Conservation (phyloP, 2,113 vertebrate genomes). For the Aix galericulata region DNA sequence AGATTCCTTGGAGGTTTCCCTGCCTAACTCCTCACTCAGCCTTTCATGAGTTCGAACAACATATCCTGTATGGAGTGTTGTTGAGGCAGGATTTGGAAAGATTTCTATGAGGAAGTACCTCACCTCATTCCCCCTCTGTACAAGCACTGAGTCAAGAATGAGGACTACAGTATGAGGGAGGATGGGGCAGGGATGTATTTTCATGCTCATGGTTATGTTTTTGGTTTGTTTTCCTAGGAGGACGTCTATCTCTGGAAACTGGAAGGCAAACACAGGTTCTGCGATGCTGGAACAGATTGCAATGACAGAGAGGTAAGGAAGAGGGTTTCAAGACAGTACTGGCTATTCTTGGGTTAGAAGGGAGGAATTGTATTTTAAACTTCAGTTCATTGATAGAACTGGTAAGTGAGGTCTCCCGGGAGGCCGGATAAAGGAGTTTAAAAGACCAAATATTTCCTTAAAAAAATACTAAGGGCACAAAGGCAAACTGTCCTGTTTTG, state of each 20-base stretch:
- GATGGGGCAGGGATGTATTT: slow-evolving; percentile 34
- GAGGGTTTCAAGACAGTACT: background rate
- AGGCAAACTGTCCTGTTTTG: slow-evolving; percentile 61
- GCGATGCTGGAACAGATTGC: slow-evolving; percentile 98
- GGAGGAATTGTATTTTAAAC: background rate
- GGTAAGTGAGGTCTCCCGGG: background rate
- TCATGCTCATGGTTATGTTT: background rate
- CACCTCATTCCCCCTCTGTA: slow-evolving; percentile 3
- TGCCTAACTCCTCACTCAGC: slow-evolving; percentile 32
- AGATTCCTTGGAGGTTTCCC: slow-evolving; percentile 41
- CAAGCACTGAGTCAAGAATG: slow-evolving; percentile 12
- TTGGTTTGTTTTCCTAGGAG: slow-evolving; percentile 83
- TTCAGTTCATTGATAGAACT: slow-evolving; percentile 18
- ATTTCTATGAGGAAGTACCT: slow-evolving; percentile 27
- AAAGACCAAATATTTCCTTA: background rate
- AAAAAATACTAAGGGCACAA: slow-evolving; percentile 22
- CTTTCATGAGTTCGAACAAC: slow-evolving; percentile 24
- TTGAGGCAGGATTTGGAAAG: slow-evolving; percentile 37
- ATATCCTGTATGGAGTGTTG: background rate
- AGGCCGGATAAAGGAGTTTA: slow-evolving; percentile 14
- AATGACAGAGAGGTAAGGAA: slow-evolving; percentile 94
- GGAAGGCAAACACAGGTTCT: slow-evolving; percentile 98
- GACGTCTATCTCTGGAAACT: slow-evolving; percentile 97
- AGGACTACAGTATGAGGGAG: background rate
- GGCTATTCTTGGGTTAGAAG: slow-evolving; percentile 39